Conservation (phyloP, 2,888 invertebrate species). For the Ypsolopha scabrella region DNA sequence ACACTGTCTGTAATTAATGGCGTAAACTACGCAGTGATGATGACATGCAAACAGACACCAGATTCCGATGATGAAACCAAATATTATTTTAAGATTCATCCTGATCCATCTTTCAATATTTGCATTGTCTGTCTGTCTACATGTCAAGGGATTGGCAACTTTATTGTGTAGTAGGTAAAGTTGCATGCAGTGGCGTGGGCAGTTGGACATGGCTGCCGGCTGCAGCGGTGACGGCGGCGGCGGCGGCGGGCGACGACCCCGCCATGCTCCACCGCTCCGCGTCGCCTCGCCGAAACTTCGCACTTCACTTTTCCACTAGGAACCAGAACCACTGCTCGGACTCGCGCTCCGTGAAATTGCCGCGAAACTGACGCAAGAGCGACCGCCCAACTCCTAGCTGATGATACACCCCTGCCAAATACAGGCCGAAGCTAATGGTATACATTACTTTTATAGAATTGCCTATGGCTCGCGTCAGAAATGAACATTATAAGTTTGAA, state of each 20-base stretch:
- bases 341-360: conserved; percentile 59
- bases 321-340: conserved; percentile 20
- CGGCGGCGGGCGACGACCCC: conserved; percentile 17
- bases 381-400: neutral
- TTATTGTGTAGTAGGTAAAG: neutral
- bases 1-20: too few relatives aligned
- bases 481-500: too few relatives aligned
- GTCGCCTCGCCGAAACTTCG: conserved; percentile 61
- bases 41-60: neutral
- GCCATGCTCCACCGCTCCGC: conserved; percentile 40
- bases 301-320: conserved; percentile 64
- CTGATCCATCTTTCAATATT: neutral
- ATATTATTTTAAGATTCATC: neutral
- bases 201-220: neutral
- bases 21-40: neutral
- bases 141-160: neutral
- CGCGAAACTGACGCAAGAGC: conserved; percentile 52
- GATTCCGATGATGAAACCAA: neutral
- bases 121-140: neutral
- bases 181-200: neutral
- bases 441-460: too few relatives aligned
- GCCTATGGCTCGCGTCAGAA: too few relatives aligned
- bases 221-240: conserved; percentile 16
- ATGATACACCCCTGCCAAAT: conserved; percentile 9
- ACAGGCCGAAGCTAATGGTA: conserved; percentile 7